Conservation (phyloP, 2,797 vertebrate genomes). For the Clarias laeviceps region DNA sequence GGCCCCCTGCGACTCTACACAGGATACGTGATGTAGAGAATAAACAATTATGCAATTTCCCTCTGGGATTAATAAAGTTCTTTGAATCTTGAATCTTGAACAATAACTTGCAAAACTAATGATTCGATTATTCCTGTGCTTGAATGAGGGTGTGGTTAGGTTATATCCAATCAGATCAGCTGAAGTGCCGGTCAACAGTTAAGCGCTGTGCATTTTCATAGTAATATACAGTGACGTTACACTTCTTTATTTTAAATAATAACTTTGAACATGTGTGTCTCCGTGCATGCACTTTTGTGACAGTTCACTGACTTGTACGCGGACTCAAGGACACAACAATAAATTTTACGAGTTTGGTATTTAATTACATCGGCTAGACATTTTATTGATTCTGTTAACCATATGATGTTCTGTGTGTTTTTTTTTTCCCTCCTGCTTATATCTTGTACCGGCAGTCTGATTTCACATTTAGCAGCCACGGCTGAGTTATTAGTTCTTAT, state of each 20-base stretch:
- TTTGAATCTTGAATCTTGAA: no score
- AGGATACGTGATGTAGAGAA: no score
- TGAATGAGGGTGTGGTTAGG: neutral
- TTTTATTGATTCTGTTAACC: slow-evolving; percentile 57
- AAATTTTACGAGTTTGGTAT: slow-evolving; percentile 18
- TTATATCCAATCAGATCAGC: neutral
- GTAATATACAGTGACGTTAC: neutral
- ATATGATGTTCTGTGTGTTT: slow-evolving; percentile 56
- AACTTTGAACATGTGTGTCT: no score
- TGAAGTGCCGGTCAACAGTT: neutral
- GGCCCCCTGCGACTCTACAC: no score
- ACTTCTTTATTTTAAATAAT: no score
- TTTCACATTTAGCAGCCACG: neutral
- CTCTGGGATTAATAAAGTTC: no score
- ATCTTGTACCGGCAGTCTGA: neutral
- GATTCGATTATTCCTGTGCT: neutral
- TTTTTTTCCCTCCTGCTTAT: neutral
- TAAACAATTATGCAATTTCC: no score
- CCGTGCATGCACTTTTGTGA: neutral
- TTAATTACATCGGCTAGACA: slow-evolving; percentile 30
- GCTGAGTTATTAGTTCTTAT: neutral
- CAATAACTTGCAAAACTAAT: no score
- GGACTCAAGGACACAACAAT: slow-evolving; percentile 19
- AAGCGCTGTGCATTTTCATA: no score
- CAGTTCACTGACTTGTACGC: neutral